Conservation (phyloP, 2,888 invertebrate genomes). For the Napeogenes inachia region DNA sequence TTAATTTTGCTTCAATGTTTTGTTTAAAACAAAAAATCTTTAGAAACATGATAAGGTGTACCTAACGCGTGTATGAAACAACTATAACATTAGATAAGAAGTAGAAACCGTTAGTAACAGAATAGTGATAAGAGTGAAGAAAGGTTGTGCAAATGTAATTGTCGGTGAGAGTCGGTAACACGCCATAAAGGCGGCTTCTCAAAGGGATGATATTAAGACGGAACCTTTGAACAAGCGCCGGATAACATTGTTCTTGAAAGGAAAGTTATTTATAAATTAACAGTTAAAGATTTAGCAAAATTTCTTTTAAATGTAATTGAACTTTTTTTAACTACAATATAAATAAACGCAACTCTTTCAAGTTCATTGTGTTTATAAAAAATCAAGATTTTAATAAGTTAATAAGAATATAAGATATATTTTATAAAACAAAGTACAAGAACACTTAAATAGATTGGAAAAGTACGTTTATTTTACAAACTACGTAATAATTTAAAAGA, state of each 20-base stretch:
- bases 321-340: background rate
- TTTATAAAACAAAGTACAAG: too few species aligned
- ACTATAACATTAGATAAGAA: conserved; percentile 27
- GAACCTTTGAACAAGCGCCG: conserved; percentile 55
- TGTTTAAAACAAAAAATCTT: conserved; percentile 17
- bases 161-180: conserved; percentile 44
- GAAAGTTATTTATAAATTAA: conserved; percentile 65
- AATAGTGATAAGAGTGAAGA: conserved; percentile 48
- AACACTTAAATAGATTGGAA: too few species aligned
- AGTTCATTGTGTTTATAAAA: conserved; percentile 14
- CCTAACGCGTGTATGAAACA: too few species aligned
- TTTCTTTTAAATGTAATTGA: conserved; percentile 26
- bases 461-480: too few species aligned
- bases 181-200: conserved; percentile 58
- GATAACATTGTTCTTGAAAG: conserved; percentile 43
- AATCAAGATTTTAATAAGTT: too few species aligned
- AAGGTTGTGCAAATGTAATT: conserved; percentile 56
- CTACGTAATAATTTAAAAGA: too few species aligned
- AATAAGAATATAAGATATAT: too few species aligned
- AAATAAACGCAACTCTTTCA: background rate
- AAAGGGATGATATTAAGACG: conserved; percentile 59
- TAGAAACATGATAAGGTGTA: conserved; percentile 21
- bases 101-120: conserved; percentile 41
- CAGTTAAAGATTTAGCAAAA: conserved; percentile 14
- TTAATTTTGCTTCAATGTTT: conserved; percentile 10